A percentile compares a stretch with the other conserved stretches of the same genome.
Evolutionary conservation across 2,797 vertebrate genomes (phyloP).

Genomic region (Florisuga fusca): DNA sequence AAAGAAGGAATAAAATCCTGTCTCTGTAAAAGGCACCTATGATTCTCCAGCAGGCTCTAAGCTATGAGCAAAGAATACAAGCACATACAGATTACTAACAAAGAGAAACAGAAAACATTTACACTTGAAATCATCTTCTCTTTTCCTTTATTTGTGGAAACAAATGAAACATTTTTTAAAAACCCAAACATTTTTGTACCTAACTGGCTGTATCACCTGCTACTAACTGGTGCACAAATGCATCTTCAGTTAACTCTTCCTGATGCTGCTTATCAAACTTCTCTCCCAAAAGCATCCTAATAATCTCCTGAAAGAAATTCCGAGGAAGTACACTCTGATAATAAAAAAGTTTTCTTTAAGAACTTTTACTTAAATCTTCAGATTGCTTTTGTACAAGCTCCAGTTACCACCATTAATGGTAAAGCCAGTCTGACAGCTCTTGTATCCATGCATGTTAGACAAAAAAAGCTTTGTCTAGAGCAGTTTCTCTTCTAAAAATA

Average conservation of each 20-base stretch:
- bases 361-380: neutral
- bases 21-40: neutral
- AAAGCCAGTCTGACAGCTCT: neutral
- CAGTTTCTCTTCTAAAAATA: slow-evolving; percentile 18
- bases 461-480: neutral
- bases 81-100: neutral
- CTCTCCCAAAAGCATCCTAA: neutral
- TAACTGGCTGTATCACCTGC: neutral
- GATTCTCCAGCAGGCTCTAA: neutral
- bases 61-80: neutral
- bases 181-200: neutral
- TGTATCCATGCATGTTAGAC: neutral
- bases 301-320: neutral
- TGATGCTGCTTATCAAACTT: neutral
- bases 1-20: neutral
- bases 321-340: neutral
- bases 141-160: neutral
- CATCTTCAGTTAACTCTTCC: neutral
- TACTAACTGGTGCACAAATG: neutral
- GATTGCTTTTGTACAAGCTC: neutral
- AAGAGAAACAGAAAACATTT: neutral
- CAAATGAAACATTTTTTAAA: neutral
- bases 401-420: neutral
- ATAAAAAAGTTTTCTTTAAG: neutral
- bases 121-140: neutral